A percentile compares a stretch with the other conserved stretches of the same genome.
These are phyloP conservation scores for Oncorhynchus nerka DNA, from an alignment of 2,113 vertebrate genomes.

Conservation along the genomic window DNA sequence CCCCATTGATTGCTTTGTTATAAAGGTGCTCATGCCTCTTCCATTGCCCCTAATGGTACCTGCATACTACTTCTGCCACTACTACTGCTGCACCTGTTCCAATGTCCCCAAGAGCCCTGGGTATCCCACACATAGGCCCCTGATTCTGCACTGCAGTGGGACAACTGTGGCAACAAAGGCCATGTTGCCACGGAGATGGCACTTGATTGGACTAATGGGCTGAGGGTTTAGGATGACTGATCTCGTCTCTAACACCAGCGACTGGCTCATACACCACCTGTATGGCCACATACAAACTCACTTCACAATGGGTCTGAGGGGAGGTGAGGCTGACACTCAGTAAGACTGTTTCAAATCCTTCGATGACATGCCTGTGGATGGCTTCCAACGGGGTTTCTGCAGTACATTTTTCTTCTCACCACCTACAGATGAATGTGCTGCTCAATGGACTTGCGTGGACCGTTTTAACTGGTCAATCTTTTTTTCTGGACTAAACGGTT, in stretches of 20 bases:
- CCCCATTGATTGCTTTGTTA: slow-evolving; percentile 69
- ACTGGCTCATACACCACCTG: not conserved
- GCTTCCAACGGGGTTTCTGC: not conserved
- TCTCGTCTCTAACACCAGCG: slow-evolving; percentile 13
- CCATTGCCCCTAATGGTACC: slow-evolving; percentile 69
- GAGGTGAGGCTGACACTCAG: slow-evolving; percentile 3
- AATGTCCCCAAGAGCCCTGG: slow-evolving; percentile 66
- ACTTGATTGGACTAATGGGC: slow-evolving; percentile 60
- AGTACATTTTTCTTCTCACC: slow-evolving; percentile 12
- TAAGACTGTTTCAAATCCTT: slow-evolving; percentile 21
- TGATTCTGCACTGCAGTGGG: slow-evolving; percentile 64
- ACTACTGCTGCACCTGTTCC: slow-evolving; percentile 63
- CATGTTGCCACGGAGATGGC: slow-evolving; percentile 69
- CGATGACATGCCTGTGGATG: not conserved
- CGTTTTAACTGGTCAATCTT: not conserved
- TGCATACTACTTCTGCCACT: slow-evolving; percentile 63
- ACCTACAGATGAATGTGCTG: slow-evolving; percentile 13
- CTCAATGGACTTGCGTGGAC: slow-evolving; percentile 1
- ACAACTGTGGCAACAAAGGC: slow-evolving; percentile 67
- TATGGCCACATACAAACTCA: not conserved
- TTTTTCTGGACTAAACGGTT: slow-evolving; percentile 22
- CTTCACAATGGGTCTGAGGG: not conserved
- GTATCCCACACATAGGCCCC: slow-evolving; percentile 62
- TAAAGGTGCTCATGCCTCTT: slow-evolving; percentile 72
- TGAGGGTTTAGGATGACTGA: slow-evolving; percentile 52